phyloP scores from a whole-genome alignment of 2,888 invertebrate genomes.

The Drosophila neonasuta region DNA sequence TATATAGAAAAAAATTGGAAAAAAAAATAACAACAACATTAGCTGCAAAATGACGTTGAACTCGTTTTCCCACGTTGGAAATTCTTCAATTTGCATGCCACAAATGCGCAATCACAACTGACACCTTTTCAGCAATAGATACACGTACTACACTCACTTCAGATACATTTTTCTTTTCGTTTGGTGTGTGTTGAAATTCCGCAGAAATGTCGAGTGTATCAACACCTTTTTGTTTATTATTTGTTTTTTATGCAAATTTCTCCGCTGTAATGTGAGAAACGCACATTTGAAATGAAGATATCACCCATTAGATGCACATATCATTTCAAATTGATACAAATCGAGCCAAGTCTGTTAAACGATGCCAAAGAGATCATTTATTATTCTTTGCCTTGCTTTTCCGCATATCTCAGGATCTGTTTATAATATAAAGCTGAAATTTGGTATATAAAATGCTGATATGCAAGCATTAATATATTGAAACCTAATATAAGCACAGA shows the following conservation, averaged over 20 bases:
- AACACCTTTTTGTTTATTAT: constrained; percentile 20
- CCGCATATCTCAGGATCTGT: background rate
- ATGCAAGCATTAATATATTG: background rate
- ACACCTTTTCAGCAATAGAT: constrained; percentile 62
- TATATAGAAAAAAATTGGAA: constrained; percentile 12
- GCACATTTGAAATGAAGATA: background rate
- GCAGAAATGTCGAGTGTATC: constrained; percentile 27
- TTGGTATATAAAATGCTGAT: background rate
- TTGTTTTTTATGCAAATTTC: constrained; percentile 4
- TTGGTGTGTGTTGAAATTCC: constrained; percentile 23
- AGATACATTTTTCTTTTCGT: constrained; percentile 22
- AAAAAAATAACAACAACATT: constrained; percentile 34
- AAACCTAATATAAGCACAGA: background rate
- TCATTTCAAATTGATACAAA: background rate
- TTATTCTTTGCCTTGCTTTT: too few species aligned
- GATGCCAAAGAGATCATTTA: background rate
- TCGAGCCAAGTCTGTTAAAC: background rate
- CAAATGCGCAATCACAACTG: constrained; percentile 70
- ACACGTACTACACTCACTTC: constrained; percentile 48
- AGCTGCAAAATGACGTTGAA: constrained; percentile 45
- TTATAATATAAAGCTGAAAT: background rate
- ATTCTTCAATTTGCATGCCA: constrained; percentile 77
- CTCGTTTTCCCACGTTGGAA: constrained; percentile 77
- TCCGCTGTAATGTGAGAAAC: background rate
- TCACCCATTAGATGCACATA: background rate